A percentile compares a stretch with the other conserved stretches of the same genome.
phyloP scores from a whole-genome alignment of 2,113 vertebrate species.

The Catagonus wagneri region DNA sequence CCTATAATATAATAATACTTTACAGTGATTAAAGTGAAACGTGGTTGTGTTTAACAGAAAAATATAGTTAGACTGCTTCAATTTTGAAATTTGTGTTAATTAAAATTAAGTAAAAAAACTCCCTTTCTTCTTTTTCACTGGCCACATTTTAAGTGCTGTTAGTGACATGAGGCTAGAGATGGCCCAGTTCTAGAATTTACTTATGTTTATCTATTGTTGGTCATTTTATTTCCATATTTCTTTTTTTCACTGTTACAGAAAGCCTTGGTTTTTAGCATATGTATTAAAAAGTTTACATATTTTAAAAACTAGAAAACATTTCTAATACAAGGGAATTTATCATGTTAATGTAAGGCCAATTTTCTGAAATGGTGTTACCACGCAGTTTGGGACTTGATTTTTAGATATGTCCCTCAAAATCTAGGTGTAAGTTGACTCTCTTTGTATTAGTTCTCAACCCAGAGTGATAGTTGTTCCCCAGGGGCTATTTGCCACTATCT shows the following conservation, averaged over 20 bases:
- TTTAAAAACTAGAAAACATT: conserved; percentile 55
- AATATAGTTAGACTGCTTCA: background rate
- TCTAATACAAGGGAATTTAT: background rate
- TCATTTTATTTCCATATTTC: conserved; percentile 20
- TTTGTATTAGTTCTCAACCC: background rate
- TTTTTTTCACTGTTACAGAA: background rate
- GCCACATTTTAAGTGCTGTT: background rate
- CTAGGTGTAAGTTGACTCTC: background rate
- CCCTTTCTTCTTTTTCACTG: conserved; percentile 27
- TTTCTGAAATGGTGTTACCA: background rate
- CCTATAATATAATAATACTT: background rate
- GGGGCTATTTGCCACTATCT: background rate
- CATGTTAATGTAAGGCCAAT: background rate
- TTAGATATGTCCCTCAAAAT: background rate
- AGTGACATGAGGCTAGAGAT: background rate
- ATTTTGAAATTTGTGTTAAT: background rate
- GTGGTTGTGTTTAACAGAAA: background rate
- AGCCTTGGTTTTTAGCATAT: background rate
- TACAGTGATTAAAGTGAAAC: background rate
- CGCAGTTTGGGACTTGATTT: conserved; percentile 17
- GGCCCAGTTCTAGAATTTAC: background rate
- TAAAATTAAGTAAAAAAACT: conserved; percentile 39
- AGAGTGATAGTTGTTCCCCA: background rate
- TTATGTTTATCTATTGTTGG: background rate
- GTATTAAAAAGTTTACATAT: conserved; percentile 24